Base-by-base conservation (phyloP, 37 sponge, comb jelly and placozoan species). In the Halichondria panicea region DNA sequence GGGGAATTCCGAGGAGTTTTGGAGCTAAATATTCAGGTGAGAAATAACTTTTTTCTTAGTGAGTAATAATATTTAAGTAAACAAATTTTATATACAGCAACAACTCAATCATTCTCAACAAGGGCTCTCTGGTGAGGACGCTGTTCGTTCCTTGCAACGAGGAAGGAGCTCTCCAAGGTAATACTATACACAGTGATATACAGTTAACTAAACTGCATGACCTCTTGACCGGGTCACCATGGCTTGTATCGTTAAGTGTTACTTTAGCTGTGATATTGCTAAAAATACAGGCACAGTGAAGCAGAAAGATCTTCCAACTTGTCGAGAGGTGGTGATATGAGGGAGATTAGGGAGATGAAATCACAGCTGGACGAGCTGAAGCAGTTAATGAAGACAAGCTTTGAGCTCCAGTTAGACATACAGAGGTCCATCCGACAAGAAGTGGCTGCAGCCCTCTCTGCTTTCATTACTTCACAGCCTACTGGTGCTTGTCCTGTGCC, bases 361-460 rank as follows among this genome's bases (percentile, higher is more conserved):
- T 52, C 55, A 4, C 83, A 91, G 39, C 70, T 95, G 65, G 42
- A 43, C 52, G 92, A 91, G 68, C 63, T 95, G 78, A 81, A 91
- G 76, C 79, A 83, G 69, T 68, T 95, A 80, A 71, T 95, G 78
- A 70, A 75, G 44, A 58, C 81, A 25, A 80, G 89, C 70, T 91
- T 95, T 75, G 92, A 95, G 40, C 76, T 91, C 27, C 92, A 91
- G 69, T 66, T 91, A 58, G 92, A 95, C 31, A 86, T 89, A 44
- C 96, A 95, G 75, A 74, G 96, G 46, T 66, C 92, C 38, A 88
- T 95, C 58, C 45, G 92, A 9, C 96, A 95, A 70, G 96, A 95
- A 66, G 92, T 95, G 52, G 79, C 82, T 54, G 92, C 96, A n/a
- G 78, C 92, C n/a, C 80, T 91, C 60, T 42, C 72, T 7, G 60